Conservation (phyloP, 2,797 vertebrate genomes). For the Distichodus sexfasciatus region DNA sequence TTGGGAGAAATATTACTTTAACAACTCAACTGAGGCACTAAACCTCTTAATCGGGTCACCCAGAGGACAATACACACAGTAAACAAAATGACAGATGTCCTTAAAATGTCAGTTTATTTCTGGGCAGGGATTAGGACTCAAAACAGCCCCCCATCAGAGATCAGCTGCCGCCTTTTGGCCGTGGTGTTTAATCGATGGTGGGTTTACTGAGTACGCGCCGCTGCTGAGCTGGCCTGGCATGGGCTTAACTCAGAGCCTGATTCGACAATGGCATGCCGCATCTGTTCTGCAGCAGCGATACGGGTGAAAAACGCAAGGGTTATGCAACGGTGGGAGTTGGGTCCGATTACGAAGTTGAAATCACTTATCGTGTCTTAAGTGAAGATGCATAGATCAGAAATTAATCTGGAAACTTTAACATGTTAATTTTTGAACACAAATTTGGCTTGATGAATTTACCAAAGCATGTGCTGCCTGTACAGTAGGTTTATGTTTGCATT, state of each 20-base stretch:
- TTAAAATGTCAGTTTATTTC: not conserved
- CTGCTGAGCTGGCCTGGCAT: not conserved
- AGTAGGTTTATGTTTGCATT: no score
- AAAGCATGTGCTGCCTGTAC: no score
- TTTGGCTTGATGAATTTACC: no score
- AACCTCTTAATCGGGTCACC: not conserved
- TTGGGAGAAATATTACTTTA: not conserved
- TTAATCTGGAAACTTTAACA: no score
- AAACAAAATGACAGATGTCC: not conserved
- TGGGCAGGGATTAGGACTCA: not conserved
- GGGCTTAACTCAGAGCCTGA: not conserved
- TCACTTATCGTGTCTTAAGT: no score
- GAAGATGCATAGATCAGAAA: no score
- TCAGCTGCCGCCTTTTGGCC: not conserved
- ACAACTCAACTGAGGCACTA: not conserved
- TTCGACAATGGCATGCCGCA: no score
- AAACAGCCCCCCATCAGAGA: not conserved
- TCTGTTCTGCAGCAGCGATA: no score
- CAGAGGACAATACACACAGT: slow-evolving; percentile 7
- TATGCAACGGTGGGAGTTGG: no score
- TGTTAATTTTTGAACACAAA: no score
- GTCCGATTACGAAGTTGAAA: no score
- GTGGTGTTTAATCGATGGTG: not conserved
- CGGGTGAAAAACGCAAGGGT: no score
- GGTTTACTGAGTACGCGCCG: not conserved